Percentiles rank a stretch among this genome's conserved stretches.
phyloP scores from a whole-genome alignment of 2,797 vertebrate species.

The Podargus strigoides region DNA sequence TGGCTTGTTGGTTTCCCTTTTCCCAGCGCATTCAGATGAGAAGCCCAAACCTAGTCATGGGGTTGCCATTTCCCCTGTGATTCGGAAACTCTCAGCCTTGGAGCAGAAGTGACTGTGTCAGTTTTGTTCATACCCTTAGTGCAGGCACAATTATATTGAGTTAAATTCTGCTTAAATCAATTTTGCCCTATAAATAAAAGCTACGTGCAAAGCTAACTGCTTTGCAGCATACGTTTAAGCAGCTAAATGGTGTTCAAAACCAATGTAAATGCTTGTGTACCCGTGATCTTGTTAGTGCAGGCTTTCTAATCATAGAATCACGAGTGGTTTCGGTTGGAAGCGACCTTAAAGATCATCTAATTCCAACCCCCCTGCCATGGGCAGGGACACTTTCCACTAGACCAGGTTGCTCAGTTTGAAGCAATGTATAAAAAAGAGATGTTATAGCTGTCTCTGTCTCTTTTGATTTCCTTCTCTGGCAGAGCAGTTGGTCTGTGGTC shows the following conservation, averaged over 20 bases:
- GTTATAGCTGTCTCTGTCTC: neutral
- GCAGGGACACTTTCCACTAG: too few species aligned
- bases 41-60: neutral
- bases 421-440: neutral
- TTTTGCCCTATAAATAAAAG: neutral
- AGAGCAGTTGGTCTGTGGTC: neutral
- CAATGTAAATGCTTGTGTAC: accelerated
- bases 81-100: neutral
- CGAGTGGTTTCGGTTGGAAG: too few species aligned
- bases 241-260: neutral
- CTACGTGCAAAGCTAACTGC: neutral
- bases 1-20: neutral
- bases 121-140: neutral
- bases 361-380: too few species aligned
- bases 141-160: neutral
- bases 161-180: neutral
- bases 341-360: too few species aligned
- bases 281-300: neutral
- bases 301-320: constrained; percentile 12
- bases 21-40: neutral
- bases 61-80: neutral
- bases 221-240: neutral
- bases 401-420: too few species aligned
- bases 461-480: neutral
- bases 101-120: neutral